Evolutionary conservation across 2,113 vertebrate genomes (phyloP).

Genomic region (Tylochromis polylepis): DNA sequence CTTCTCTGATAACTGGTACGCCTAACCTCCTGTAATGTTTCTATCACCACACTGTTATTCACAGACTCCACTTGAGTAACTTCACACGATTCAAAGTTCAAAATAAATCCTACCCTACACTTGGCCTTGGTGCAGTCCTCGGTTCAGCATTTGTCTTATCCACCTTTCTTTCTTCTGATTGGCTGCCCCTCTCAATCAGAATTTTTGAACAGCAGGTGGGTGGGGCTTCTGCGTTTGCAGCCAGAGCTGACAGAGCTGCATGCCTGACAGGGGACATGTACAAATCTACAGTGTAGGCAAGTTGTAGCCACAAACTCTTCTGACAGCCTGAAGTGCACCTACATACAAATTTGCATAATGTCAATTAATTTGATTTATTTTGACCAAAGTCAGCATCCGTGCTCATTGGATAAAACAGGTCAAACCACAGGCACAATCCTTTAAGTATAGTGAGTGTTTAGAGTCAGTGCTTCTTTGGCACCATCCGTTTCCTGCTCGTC

Average conservation of each 20-base stretch:
- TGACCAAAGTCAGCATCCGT: not conserved
- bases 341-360: not conserved
- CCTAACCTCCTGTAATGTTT: rapidly evolving
- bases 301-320: not conserved
- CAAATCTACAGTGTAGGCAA: rapidly evolving
- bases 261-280: rapidly evolving
- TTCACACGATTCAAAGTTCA: not conserved
- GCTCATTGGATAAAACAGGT: not conserved
- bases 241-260: not conserved
- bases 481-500: not conserved
- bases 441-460: not conserved
- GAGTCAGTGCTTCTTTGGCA: not conserved
- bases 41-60: rapidly evolving
- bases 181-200: not conserved
- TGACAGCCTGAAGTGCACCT: rapidly evolving
- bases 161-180: not conserved
- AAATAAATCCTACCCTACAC: not conserved
- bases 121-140: not conserved
- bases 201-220: not conserved
- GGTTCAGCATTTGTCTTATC: not conserved
- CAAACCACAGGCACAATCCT: not conserved
- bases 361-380: not conserved
- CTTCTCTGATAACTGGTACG: rapidly evolving
- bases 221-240: not conserved
- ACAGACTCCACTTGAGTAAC: not conserved